Conservation (phyloP, 2,888 invertebrate species). For the Philhelius pedissequus region DNA sequence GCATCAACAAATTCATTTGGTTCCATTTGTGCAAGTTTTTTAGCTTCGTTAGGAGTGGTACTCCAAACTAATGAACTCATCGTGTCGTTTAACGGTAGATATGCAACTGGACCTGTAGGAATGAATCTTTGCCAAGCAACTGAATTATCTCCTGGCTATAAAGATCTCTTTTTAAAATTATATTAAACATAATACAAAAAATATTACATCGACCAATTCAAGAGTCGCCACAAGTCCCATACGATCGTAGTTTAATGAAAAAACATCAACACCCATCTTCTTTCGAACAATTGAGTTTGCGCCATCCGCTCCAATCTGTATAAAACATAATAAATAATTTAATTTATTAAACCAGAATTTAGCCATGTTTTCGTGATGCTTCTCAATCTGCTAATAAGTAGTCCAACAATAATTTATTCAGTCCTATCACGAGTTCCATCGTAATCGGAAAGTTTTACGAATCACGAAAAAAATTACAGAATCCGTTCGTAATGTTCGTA, state of each 20-base stretch:
- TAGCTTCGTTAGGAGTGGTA: slow-evolving; percentile 87
- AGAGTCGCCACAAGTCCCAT: slow-evolving; percentile 96
- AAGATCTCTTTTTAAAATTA: neutral
- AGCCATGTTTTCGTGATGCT: neutral
- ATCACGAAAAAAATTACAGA: no score
- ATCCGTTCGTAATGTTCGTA: no score
- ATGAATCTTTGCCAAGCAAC: slow-evolving; percentile 98
- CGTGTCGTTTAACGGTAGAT: slow-evolving; percentile 89
- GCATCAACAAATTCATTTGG: slow-evolving; percentile 92
- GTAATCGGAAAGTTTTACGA: no score
- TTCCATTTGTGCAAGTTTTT: slow-evolving; percentile 84
- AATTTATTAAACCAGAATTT: neutral
- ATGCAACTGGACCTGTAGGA: slow-evolving; percentile 93
- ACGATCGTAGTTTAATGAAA: slow-evolving; percentile 92
- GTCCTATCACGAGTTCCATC: no score
- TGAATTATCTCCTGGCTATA: slow-evolving; percentile 85
- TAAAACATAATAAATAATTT: neutral
- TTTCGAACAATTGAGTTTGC: slow-evolving; percentile 91
- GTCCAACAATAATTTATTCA: no score
- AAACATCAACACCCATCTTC: slow-evolving; percentile 89
- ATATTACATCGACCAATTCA: slow-evolving; percentile 86
- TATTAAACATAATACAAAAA: neutral
- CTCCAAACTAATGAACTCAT: slow-evolving; percentile 97
- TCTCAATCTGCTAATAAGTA: no score
- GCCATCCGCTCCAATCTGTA: slow-evolving; percentile 96